These are phyloP conservation scores for Notoglanidium macrostoma DNA, from an alignment of 2,797 vertebrate genomes.

Conservation along the genomic window DNA sequence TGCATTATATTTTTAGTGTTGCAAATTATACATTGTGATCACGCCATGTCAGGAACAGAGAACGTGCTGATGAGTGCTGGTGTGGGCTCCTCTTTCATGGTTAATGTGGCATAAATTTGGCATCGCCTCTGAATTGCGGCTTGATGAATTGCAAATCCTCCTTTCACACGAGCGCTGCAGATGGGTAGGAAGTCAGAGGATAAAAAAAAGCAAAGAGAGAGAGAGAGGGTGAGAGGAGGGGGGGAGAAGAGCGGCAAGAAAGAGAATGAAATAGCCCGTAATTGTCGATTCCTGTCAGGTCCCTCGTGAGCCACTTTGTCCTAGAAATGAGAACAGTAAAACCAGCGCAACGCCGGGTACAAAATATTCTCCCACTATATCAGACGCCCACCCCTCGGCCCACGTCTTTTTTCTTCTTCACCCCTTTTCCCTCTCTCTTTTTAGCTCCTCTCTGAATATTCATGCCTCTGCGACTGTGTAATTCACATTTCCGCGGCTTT, in stretches of 20 bases:
- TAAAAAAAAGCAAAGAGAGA: conserved; percentile 34
- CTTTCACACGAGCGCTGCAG: conserved; percentile 48
- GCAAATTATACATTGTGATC: conserved; percentile 39
- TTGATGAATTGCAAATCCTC: conserved; percentile 58
- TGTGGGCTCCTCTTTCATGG: conserved; percentile 52
- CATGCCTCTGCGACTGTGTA: conserved; percentile 56
- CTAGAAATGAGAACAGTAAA: conserved; percentile 56
- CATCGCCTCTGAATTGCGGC: conserved; percentile 48
- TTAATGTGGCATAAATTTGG: conserved; percentile 59
- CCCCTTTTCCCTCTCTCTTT: conserved; percentile 11
- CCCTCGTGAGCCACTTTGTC: conserved; percentile 54
- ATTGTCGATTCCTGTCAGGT: conserved; percentile 58
- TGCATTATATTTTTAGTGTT: conserved; percentile 26
- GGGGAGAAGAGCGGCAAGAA: neutral
- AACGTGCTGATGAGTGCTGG: conserved; percentile 42
- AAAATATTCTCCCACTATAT: conserved; percentile 30
- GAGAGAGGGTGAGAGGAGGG: conserved; percentile 1
- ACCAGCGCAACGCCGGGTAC: conserved; percentile 27
- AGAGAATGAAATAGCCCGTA: conserved; percentile 55
- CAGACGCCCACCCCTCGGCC: neutral
- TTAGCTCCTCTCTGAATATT: conserved; percentile 54
- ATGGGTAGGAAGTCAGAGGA: conserved; percentile 52
- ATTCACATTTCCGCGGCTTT: conserved; percentile 55
- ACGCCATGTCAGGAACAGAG: conserved; percentile 42
- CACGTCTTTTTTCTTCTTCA: conserved; percentile 10